These are phyloP conservation scores for Drusus annulatus DNA, from an alignment of 1,140 invertebrate species.

Conservation along the genomic window DNA sequence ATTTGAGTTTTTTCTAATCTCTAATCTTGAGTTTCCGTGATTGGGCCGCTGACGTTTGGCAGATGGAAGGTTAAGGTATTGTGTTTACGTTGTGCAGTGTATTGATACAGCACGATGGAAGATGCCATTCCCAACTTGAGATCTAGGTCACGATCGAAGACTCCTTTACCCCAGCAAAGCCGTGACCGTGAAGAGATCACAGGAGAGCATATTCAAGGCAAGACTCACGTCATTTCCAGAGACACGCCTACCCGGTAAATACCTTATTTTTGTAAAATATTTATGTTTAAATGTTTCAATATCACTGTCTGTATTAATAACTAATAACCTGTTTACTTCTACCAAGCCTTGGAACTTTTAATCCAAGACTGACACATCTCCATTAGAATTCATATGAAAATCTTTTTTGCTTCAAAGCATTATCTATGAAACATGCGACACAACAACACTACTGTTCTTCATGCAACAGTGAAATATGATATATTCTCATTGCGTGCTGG, in stretches of 20 bases:
- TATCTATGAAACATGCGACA: no score
- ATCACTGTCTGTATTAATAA: no score
- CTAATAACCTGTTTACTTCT: no score
- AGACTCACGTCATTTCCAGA: constrained; percentile 67
- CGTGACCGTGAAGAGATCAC: constrained; percentile 71
- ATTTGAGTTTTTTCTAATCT: constrained; percentile 23
- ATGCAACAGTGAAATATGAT: not conserved
- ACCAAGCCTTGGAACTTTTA: no score
- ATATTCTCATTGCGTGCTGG: not conserved
- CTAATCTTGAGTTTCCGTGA: no score
- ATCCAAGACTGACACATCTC: no score
- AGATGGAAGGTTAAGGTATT: constrained; percentile 59
- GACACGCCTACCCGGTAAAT: constrained; percentile 70
- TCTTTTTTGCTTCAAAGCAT: no score
- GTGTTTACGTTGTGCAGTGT: constrained; percentile 53
- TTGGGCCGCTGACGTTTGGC: constrained; percentile 55
- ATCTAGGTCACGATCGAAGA: constrained; percentile 76
- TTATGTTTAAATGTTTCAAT: not conserved
- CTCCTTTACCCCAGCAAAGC: constrained; percentile 73
- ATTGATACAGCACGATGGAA: constrained; percentile 32
- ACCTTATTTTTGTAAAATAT: constrained; percentile 37
- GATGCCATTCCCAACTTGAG: constrained; percentile 62
- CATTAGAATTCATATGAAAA: no score
- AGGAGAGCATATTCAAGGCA: constrained; percentile 69
- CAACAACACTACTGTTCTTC: no score